These are phyloP conservation scores for Formicarius rufipectus DNA, from an alignment of 2,113 vertebrate species.

Conservation along the genomic window DNA sequence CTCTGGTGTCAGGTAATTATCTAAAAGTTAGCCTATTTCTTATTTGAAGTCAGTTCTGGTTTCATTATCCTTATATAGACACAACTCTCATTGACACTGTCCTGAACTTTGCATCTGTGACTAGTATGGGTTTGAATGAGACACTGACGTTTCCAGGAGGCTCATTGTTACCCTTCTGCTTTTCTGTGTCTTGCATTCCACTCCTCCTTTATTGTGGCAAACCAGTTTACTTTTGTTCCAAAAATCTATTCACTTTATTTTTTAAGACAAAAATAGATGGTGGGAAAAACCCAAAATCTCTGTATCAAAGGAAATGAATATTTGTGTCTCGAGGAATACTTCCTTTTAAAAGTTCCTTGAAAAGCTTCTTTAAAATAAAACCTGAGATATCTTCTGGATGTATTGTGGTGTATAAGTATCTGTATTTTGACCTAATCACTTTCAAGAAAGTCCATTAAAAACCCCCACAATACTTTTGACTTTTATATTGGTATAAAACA, in stretches of 20 bases:
- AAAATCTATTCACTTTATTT: not conserved
- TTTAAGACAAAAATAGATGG: not conserved
- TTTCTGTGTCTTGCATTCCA: not conserved
- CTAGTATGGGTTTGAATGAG: not conserved
- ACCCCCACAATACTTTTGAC: not conserved
- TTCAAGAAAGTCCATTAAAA: not conserved
- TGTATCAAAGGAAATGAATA: slow-evolving; percentile 23
- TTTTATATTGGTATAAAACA: not conserved
- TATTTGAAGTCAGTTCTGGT: not conserved
- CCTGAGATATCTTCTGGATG: not conserved
- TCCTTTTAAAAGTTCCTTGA: not conserved
- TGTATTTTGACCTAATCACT: not conserved
- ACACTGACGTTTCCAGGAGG: not conserved
- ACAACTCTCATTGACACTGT: not conserved
- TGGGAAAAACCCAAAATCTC: not conserved
- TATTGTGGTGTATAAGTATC: not conserved
- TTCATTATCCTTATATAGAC: not conserved
- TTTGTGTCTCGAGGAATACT: not conserved
- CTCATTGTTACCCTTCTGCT: not conserved
- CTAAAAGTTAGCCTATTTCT: not conserved
- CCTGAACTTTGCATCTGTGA: not conserved
- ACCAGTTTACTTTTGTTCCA: not conserved
- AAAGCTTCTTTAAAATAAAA: slow-evolving; percentile 37
- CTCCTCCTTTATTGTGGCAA: not conserved
- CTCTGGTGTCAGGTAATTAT: not conserved